These are phyloP conservation scores for Conopomorpha cramerella DNA, from an alignment of 1,140 invertebrate species.

Conservation along the genomic window DNA sequence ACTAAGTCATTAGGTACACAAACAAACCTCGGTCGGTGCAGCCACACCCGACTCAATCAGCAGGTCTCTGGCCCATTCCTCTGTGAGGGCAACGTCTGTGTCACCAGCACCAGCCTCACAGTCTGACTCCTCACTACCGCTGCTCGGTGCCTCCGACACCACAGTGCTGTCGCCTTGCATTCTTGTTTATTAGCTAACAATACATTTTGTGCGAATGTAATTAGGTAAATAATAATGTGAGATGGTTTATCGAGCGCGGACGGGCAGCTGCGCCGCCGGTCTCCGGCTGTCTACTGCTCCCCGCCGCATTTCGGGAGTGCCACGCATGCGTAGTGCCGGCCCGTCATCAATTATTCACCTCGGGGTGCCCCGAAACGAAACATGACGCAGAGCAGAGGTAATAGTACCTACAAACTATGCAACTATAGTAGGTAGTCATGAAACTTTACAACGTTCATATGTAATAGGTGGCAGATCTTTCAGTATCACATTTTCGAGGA, in stretches of 20 bases:
- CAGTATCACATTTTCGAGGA: too few relatives aligned
- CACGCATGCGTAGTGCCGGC: constrained; percentile 32
- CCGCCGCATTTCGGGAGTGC: background rate
- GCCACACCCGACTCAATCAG: constrained; percentile 32
- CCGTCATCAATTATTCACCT: constrained; percentile 51
- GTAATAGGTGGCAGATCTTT: too few relatives aligned
- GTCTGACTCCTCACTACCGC: constrained; percentile 45
- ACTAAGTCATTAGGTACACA: too few relatives aligned
- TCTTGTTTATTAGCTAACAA: too few relatives aligned
- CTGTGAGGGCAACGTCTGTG: constrained; percentile 32
- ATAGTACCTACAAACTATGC: too few relatives aligned
- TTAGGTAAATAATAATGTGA: too few relatives aligned
- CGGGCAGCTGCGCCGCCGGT: background rate
- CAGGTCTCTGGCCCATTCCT: constrained; percentile 44
- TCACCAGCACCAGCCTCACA: constrained; percentile 33
- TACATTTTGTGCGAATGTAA: too few relatives aligned
- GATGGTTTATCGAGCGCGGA: too few relatives aligned
- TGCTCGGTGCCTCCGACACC: constrained; percentile 42
- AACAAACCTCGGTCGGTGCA: constrained; percentile 34
- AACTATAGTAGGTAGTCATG: too few relatives aligned
- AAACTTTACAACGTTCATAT: too few relatives aligned
- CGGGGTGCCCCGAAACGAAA: constrained; percentile 34
- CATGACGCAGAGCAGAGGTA: too few relatives aligned
- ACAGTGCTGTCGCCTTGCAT: constrained; percentile 39
- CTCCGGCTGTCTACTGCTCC: too few relatives aligned